Conservation (phyloP, 2,888 invertebrate species). For the Hemistola chrysoprasaria region DNA sequence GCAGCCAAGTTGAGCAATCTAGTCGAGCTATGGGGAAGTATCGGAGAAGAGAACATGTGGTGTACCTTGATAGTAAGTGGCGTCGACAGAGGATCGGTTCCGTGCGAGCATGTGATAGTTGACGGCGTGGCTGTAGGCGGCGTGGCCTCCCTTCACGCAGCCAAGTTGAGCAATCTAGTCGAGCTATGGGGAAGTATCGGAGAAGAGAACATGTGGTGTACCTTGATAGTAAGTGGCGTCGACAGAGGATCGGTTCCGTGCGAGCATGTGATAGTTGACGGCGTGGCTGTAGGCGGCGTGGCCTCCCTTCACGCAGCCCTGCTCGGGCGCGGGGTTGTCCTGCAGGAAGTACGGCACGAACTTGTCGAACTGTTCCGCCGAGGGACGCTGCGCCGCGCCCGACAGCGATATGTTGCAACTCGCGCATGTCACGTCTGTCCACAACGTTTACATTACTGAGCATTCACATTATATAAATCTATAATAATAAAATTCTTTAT, state of each 20-base stretch:
- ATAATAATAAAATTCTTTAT: too few relatives aligned
- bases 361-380: slow-evolving; percentile 83
- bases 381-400: slow-evolving; percentile 82
- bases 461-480: too few relatives aligned
- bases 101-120: slow-evolving; percentile 74
- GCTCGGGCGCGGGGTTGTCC: slow-evolving; percentile 87
- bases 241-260: slow-evolving; percentile 73
- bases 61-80: slow-evolving; percentile 90
- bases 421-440: slow-evolving; percentile 46
- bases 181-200: too few relatives aligned
- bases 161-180: too few relatives aligned
- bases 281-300: slow-evolving; percentile 91
- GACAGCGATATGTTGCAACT: slow-evolving; percentile 76
- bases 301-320: slow-evolving; percentile 89
- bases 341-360: slow-evolving; percentile 91
- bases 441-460: too few relatives aligned
- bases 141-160: background rate
- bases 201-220: slow-evolving; percentile 2
- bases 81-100: slow-evolving; percentile 81
- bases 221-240: slow-evolving; percentile 92
- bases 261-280: slow-evolving; percentile 81
- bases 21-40: too few relatives aligned
- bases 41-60: too few relatives aligned
- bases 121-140: slow-evolving; percentile 81
- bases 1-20: too few relatives aligned